Percentiles rank a stretch among this genome's conserved stretches.
Conservation (phyloP, 37 sponge, comb jelly and placozoan species). For the Oopsacas minuta region DNA sequence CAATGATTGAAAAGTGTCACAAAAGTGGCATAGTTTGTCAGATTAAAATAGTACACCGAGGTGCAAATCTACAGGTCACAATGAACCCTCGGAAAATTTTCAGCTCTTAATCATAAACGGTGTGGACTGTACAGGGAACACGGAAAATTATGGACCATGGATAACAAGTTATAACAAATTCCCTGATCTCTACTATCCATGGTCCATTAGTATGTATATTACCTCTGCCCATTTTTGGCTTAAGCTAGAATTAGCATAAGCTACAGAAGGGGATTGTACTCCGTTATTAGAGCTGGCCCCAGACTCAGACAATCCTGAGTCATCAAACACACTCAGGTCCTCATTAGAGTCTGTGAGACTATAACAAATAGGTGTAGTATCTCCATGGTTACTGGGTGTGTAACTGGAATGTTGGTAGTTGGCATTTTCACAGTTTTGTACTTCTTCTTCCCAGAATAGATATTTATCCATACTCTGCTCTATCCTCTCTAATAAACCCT, state of each 20-base stretch:
- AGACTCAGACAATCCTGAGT: constrained; percentile 48
- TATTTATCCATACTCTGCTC: constrained; percentile 63
- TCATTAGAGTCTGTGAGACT: constrained; percentile 21
- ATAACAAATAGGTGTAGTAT: neutral
- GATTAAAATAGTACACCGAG: no score
- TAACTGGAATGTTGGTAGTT: neutral
- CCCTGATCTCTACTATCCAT: no score
- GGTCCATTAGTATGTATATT: neutral
- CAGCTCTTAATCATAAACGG: no score
- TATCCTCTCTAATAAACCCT: constrained; percentile 54
- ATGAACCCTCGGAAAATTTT: no score
- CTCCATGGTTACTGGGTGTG: neutral
- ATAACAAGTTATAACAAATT: no score
- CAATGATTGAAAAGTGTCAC: no score
- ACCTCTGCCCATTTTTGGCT: constrained; percentile 74
- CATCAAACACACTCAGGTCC: constrained; percentile 33
- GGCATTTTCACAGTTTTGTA: constrained; percentile 49
- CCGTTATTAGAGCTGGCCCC: constrained; percentile 23
- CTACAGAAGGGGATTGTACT: neutral
- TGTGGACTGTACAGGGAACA: no score
- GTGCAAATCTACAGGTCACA: no score
- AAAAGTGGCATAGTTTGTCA: no score
- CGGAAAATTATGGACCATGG: no score
- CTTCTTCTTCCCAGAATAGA: constrained; percentile 80
- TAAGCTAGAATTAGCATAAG: neutral